phyloP scores from a whole-genome alignment of 2,797 vertebrate genomes.

The Chrosomus eos region DNA sequence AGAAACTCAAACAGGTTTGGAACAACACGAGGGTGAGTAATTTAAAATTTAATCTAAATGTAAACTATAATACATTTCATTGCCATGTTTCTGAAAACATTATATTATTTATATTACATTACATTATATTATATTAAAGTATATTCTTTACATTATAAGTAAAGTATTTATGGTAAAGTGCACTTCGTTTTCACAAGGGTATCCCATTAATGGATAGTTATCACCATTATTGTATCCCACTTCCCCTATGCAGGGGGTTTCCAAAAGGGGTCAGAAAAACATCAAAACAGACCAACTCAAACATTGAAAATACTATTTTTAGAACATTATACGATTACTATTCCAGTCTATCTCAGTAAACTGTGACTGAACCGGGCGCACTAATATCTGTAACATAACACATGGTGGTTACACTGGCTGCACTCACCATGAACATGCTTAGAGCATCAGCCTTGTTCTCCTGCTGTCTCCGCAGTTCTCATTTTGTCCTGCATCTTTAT shows the following conservation, averaged over 20 bases:
- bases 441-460: background rate
- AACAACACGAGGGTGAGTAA: background rate
- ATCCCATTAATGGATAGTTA: background rate
- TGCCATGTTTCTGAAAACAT: background rate
- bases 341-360: constrained; percentile 2
- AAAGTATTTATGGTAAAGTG: background rate
- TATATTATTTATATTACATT: background rate
- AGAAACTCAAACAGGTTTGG: no score
- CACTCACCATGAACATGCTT: background rate
- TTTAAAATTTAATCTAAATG: background rate
- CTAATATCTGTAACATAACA: background rate
- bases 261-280: constrained; percentile 1
- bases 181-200: background rate
- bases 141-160: background rate
- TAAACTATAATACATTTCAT: background rate
- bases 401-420: constrained; percentile 13
- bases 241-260: background rate
- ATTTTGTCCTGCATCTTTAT: background rate
- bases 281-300: constrained; percentile 20
- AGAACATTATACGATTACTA: background rate
- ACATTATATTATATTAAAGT: background rate
- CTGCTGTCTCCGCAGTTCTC: background rate
- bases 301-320: constrained; percentile 6
- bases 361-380: background rate
- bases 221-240: constrained; percentile 23